Evolutionary conservation across 2,113 vertebrate genomes (phyloP).

Genomic region (Lepus americanus): DNA sequence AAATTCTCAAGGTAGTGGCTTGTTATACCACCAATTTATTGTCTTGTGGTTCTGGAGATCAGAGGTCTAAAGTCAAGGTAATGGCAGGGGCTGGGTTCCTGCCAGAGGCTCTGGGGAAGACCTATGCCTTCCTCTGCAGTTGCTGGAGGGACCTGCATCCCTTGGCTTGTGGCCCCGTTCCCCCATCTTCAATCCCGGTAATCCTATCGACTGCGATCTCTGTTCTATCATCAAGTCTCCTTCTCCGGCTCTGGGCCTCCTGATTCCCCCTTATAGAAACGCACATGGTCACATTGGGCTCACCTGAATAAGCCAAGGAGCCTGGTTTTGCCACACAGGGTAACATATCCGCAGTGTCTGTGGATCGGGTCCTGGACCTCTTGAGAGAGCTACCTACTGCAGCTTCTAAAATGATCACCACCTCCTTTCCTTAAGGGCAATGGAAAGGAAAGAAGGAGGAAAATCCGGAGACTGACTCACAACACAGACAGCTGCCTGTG

Average conservation of each 20-base stretch:
- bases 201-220: not conserved
- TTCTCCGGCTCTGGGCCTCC: not conserved
- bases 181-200: too few species aligned
- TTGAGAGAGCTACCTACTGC: not conserved
- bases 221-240: not conserved
- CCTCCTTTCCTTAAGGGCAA: not conserved
- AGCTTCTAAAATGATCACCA: not conserved
- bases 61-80: not conserved
- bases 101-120: not conserved
- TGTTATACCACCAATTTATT: not conserved
- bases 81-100: not conserved
- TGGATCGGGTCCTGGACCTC: not conserved
- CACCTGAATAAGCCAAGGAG: too few species aligned
- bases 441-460: not conserved
- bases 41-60: not conserved
- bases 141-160: not conserved
- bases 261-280: not conserved
- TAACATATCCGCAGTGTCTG: not conserved
- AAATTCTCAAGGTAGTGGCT: not conserved
- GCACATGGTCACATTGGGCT: too few species aligned
- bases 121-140: too few species aligned
- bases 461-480: not conserved
- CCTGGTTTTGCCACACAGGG: not conserved
- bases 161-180: not conserved
- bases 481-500: not conserved